Conservation (phyloP, 2,113 vertebrate species). For the Peromyscus leucopus region DNA sequence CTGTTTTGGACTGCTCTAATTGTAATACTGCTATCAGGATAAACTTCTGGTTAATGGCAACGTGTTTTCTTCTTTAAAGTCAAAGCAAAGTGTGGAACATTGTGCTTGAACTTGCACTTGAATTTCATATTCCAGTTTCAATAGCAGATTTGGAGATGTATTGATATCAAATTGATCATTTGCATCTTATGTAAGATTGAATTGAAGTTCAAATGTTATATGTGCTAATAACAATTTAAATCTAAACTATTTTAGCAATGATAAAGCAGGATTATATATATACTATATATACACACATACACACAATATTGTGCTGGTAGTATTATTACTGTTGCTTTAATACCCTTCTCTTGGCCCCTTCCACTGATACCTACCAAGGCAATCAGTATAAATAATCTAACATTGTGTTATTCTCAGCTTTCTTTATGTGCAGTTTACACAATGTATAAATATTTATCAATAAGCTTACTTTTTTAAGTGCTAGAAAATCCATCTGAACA, state of each 20-base stretch:
- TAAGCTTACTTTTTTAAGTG: not conserved
- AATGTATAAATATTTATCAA: not conserved
- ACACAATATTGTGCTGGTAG: not conserved
- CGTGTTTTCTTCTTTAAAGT: not conserved
- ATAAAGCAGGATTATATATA: not conserved
- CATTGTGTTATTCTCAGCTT: not conserved
- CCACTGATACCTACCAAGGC: not conserved
- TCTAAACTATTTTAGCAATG: not conserved
- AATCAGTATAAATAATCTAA: not conserved
- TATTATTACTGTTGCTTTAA: not conserved
- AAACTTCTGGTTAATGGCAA: conserved; percentile 20
- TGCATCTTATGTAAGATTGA: not conserved
- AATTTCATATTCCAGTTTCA: conserved; percentile 5
- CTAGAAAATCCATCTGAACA: not conserved
- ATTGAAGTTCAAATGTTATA: not conserved
- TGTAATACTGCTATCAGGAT: not conserved
- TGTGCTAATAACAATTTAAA: conserved; percentile 6
- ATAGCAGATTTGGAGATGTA: not conserved
- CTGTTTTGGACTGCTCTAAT: not conserved
- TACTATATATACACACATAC: too few species aligned
- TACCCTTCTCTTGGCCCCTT: not conserved
- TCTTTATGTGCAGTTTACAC: not conserved
- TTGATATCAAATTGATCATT: not conserved
- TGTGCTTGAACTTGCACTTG: conserved; percentile 14
- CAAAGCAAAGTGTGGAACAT: not conserved